Evolutionary conservation across 2,888 invertebrate species (phyloP).

Genomic region (Raillietiella orientalis): DNA sequence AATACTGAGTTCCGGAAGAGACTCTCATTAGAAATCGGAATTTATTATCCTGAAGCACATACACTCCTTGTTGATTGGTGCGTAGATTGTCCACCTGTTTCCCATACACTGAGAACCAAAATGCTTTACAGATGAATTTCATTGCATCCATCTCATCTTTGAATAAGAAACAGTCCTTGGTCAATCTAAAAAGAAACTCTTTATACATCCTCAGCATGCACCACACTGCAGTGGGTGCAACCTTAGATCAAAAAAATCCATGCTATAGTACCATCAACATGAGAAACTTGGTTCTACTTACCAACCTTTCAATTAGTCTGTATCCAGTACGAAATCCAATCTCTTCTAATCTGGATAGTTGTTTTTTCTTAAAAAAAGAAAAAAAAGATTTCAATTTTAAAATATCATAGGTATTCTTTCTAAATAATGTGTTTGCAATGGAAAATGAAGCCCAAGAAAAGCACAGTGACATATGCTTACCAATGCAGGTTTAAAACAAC

Average conservation of each 20-base stretch:
- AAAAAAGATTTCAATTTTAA: too few relatives aligned
- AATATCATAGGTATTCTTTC: too few relatives aligned
- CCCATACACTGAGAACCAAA: constrained; percentile 90
- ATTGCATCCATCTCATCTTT: constrained; percentile 91
- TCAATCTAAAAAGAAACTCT: constrained; percentile 23
- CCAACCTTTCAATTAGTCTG: constrained; percentile 18
- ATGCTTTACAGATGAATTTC: constrained; percentile 96
- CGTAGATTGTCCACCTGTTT: constrained; percentile 91
- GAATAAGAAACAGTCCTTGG: constrained; percentile 68
- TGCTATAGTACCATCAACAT: too few relatives aligned
- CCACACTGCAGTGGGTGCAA: constrained; percentile 1
- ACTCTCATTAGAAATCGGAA: constrained; percentile 67
- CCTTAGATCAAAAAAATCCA: too few relatives aligned
- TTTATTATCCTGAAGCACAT: constrained; percentile 82
- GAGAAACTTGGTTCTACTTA: too few relatives aligned
- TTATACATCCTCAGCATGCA: background rate
- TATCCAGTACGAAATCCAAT: constrained; percentile 21
- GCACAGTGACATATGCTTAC: too few relatives aligned
- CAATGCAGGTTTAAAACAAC: too few relatives aligned
- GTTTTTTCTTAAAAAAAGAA: constrained; percentile 14
- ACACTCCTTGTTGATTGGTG: constrained; percentile 93
- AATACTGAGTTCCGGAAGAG: constrained; percentile 58
- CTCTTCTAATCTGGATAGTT: constrained; percentile 16
- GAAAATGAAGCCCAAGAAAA: too few relatives aligned
- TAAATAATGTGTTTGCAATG: too few relatives aligned